phyloP scores from a whole-genome alignment of 2,888 invertebrate genomes.

The Strigamia maritima region DNA sequence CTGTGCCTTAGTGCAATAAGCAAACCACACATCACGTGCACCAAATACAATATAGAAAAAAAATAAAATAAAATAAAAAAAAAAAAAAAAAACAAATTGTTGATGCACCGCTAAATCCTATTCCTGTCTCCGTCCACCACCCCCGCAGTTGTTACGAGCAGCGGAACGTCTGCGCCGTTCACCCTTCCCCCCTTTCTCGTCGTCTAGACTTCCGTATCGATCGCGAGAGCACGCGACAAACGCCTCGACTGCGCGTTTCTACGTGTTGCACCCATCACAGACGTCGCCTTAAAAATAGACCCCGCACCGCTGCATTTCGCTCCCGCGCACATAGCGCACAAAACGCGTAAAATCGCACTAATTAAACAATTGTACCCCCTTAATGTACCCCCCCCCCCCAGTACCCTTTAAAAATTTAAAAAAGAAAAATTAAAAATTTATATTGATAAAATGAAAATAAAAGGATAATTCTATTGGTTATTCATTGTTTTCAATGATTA shows the following conservation, averaged over 20 bases:
- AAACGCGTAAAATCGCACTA: not conserved
- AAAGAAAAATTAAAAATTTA: too few relatives aligned
- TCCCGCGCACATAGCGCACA: not conserved
- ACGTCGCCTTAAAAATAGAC: not conserved
- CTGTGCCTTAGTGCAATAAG: too few relatives aligned
- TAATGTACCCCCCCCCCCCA: too few relatives aligned
- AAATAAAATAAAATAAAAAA: too few relatives aligned
- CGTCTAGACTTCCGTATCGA: not conserved
- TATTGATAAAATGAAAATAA: too few relatives aligned
- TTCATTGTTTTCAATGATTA: too few relatives aligned
- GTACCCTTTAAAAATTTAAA: too few relatives aligned
- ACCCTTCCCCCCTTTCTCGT: slow-evolving; percentile 4
- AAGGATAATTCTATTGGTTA: too few relatives aligned
- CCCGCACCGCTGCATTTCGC: not conserved
- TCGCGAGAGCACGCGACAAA: not conserved
- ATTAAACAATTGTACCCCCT: too few relatives aligned
- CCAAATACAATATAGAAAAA: too few relatives aligned
- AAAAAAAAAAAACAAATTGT: not conserved
- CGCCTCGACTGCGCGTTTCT: slow-evolving; percentile 4
- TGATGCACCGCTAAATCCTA: not conserved
- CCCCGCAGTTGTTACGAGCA: not conserved
- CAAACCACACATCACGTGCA: too few relatives aligned
- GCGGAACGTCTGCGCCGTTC: slow-evolving; percentile 4
- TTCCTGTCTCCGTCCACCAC: not conserved
- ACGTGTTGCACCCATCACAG: not conserved